These are phyloP conservation scores for Atractosteus spatula DNA, from an alignment of 2,113 vertebrate species.

Conservation along the genomic window DNA sequence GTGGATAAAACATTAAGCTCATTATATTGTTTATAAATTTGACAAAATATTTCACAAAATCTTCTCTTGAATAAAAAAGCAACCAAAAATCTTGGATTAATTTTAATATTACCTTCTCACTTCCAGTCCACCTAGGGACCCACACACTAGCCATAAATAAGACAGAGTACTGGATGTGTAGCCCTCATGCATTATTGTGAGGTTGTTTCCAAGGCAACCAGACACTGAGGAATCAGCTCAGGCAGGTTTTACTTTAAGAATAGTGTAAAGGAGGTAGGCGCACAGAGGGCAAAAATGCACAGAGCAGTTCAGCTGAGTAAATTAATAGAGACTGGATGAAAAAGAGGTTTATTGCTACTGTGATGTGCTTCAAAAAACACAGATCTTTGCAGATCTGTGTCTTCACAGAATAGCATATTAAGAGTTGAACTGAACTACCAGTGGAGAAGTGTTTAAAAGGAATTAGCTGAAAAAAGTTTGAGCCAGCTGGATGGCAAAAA, in stretches of 20 bases:
- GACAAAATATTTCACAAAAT: not conserved
- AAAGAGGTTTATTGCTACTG: not conserved
- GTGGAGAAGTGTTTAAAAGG: too few relatives aligned
- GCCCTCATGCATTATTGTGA: slow-evolving; percentile 7
- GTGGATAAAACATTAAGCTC: not conserved
- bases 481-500: too few relatives aligned
- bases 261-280: slow-evolving; percentile 19
- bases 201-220: slow-evolving; percentile 44
- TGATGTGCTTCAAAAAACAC: not conserved
- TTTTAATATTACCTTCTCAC: not conserved
- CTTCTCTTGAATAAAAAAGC: not conserved
- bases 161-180: slow-evolving; percentile 20
- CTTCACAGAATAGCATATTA: too few relatives aligned
- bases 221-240: slow-evolving; percentile 29
- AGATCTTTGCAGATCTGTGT: not conserved
- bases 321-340: slow-evolving; percentile 17
- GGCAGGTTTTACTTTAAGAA: slow-evolving; percentile 32
- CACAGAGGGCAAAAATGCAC: slow-evolving; percentile 17
- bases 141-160: slow-evolving; percentile 29
- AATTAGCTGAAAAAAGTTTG: too few relatives aligned
- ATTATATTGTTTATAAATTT: not conserved
- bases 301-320: too few relatives aligned
- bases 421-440: too few relatives aligned
- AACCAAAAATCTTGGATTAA: not conserved
- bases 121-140: slow-evolving; percentile 24